Conservation (phyloP, 2,113 vertebrate species). For the Mormyrus lacerda region DNA sequence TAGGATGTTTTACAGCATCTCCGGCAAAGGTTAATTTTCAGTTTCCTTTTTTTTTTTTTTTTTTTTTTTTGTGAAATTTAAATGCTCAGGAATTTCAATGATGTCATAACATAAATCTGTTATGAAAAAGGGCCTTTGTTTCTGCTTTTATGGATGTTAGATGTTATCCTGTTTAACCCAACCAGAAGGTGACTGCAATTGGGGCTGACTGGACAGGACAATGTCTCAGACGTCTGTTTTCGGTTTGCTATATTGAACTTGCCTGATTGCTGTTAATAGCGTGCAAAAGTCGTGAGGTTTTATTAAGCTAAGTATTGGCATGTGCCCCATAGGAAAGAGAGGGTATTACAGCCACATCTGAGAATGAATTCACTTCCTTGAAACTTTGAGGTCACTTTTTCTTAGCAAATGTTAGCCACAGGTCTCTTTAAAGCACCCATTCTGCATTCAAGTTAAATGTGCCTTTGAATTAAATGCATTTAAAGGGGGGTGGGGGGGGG, state of each 20-base stretch:
- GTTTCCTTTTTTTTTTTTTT: not conserved
- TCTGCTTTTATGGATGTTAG: constrained; percentile 32
- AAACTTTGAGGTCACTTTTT: constrained; percentile 48
- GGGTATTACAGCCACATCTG: constrained; percentile 42
- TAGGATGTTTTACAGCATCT: not conserved
- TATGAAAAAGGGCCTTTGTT: not conserved
- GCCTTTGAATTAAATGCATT: constrained; percentile 28
- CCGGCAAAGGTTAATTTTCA: constrained; percentile 36
- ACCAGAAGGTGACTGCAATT: constrained; percentile 51
- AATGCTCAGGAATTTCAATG: not conserved
- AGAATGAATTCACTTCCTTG: constrained; percentile 28
- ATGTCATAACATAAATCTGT: constrained; percentile 8
- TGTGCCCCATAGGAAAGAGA: constrained; percentile 49
- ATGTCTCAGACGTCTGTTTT: constrained; percentile 57
- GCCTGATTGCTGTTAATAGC: constrained; percentile 54
- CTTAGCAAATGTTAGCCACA: constrained; percentile 33
- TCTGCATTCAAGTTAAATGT: constrained; percentile 22
- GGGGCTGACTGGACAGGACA: constrained; percentile 57
- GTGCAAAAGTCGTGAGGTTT: constrained; percentile 43
- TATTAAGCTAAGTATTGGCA: constrained; percentile 46
- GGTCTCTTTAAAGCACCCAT: constrained; percentile 11
- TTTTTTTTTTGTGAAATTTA: not conserved
- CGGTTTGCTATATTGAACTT: constrained; percentile 52
- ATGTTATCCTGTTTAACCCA: constrained; percentile 46
- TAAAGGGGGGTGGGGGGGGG: constrained; percentile 10